phyloP scores from a whole-genome alignment of 1,140 invertebrate genomes.

The Heliconius congener region DNA sequence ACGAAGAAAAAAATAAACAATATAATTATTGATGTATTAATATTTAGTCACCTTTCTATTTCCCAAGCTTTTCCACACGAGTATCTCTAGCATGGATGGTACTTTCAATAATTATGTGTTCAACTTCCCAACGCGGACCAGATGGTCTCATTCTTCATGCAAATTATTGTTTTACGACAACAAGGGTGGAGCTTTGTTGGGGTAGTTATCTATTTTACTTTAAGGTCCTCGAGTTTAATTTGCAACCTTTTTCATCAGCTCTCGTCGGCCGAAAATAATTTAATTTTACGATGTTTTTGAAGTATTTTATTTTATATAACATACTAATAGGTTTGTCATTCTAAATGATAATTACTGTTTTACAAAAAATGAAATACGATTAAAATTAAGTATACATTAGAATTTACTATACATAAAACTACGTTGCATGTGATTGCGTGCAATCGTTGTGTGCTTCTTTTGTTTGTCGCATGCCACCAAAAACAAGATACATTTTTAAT shows the following conservation, averaged over 20 bases:
- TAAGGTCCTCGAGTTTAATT: neutral
- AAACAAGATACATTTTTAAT: no score
- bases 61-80: neutral
- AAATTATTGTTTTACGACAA: constrained; percentile 64
- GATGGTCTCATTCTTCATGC: constrained; percentile 61
- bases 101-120: constrained; percentile 35
- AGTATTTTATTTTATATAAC: neutral
- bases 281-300: neutral
- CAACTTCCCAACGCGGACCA: constrained; percentile 40
- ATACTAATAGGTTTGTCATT: neutral
- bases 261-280: neutral
- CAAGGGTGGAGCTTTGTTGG: constrained; percentile 34
- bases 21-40: no score
- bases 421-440: no score
- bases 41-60: neutral
- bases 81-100: constrained; percentile 3
- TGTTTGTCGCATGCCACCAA: no score
- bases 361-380: no score
- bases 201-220: constrained; percentile 19
- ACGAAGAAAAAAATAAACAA: no score
- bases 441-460: no score
- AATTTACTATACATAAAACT: no score
- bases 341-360: neutral
- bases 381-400: no score
- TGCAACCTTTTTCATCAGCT: constrained; percentile 14